Conservation (phyloP, 1,140 invertebrate species). For the Lerema accius region DNA sequence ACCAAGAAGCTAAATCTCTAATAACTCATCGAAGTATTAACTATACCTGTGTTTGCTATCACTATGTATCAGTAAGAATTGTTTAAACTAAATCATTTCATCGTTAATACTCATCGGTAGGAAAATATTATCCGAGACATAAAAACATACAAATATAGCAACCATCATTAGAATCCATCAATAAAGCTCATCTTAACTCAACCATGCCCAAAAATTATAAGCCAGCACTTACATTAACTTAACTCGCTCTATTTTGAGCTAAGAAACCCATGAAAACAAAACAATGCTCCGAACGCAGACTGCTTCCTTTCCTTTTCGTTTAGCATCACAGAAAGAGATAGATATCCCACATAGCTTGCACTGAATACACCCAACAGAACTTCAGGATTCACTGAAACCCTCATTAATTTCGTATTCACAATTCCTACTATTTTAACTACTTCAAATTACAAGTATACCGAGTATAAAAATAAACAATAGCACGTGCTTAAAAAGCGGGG, state of each 20-base stretch:
- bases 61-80: too few species aligned
- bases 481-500: conserved; percentile 14
- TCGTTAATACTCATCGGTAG: too few species aligned
- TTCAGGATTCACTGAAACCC: conserved; percentile 60
- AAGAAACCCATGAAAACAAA: conserved; percentile 75
- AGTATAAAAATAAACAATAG: conserved; percentile 12
- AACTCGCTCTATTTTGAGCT: conserved; percentile 65
- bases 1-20: too few species aligned
- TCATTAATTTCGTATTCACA: conserved; percentile 37
- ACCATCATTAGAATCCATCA: not conserved
- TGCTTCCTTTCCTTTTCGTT: conserved; percentile 72
- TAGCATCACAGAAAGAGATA: conserved; percentile 56
- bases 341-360: conserved; percentile 63
- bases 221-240: conserved; percentile 63
- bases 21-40: too few species aligned
- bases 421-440: conserved; percentile 23
- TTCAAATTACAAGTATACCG: conserved; percentile 3
- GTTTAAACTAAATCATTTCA: too few species aligned
- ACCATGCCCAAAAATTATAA: not conserved
- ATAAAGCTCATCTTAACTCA: not conserved
- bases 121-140: too few species aligned
- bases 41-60: too few species aligned
- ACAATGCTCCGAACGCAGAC: conserved; percentile 57
- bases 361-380: conserved; percentile 75
- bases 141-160: too few species aligned